Percentiles rank a stretch among this genome's conserved stretches.
These are phyloP conservation scores for Phrynocephalus vlangalii DNA, from an alignment of 2,797 vertebrate genomes.

Conservation along the genomic window DNA sequence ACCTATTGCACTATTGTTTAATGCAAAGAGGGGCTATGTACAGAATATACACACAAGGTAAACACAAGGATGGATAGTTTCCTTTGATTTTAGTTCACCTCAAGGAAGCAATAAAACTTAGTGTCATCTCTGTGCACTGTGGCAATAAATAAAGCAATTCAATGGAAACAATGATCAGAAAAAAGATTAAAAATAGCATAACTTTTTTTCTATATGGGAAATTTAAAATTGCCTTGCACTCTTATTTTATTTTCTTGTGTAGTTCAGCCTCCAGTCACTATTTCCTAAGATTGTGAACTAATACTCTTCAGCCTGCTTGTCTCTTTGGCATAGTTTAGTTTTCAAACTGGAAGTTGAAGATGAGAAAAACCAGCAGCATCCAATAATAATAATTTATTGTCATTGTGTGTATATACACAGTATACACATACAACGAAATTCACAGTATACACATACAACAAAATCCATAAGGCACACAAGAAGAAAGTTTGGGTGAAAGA, in stretches of 20 bases:
- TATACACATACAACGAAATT: no score
- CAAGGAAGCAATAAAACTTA: constrained; percentile 20
- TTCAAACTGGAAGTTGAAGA: constrained; percentile 6
- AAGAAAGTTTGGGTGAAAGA: neutral
- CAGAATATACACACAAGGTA: neutral
- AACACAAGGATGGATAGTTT: constrained; percentile 8
- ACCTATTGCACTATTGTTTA: constrained; percentile 5
- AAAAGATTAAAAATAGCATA: neutral
- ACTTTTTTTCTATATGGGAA: neutral
- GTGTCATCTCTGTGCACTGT: neutral
- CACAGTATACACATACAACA: no score
- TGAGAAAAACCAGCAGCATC: neutral
- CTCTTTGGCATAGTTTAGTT: neutral
- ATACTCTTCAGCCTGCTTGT: neutral
- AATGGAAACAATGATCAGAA: neutral
- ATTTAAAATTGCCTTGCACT: neutral
- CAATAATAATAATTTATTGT: no score
- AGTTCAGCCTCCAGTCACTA: neutral
- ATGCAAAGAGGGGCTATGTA: constrained; percentile 10
- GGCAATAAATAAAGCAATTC: neutral
- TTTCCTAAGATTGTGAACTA: neutral
- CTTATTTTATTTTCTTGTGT: neutral
- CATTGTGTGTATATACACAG: no score
- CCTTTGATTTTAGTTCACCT: constrained; percentile 3
- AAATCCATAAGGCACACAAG: neutral